Percentiles rank a stretch among this genome's conserved stretches.
These are phyloP conservation scores for Petromus typicus DNA, from an alignment of 2,113 vertebrate genomes.

Conservation along the genomic window DNA sequence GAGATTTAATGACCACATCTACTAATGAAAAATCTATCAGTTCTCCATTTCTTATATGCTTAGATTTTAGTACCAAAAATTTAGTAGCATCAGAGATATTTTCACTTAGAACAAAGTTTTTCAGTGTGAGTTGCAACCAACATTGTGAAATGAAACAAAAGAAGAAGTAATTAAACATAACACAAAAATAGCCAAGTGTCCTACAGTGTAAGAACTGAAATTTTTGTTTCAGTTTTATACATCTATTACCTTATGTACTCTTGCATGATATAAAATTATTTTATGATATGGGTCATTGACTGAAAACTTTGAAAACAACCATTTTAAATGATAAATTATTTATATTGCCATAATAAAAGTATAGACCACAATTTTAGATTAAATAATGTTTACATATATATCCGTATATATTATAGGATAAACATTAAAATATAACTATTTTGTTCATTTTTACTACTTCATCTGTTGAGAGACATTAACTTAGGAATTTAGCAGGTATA, in stretches of 20 bases:
- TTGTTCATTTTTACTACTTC: constrained; percentile 9
- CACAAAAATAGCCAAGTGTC: background rate
- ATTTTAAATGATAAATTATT: constrained; percentile 2
- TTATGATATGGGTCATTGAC: background rate
- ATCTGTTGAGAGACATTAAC: constrained; percentile 34
- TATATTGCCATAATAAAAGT: constrained; percentile 43
- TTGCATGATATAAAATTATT: background rate
- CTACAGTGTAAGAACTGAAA: background rate
- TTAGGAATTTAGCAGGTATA: constrained; percentile 36
- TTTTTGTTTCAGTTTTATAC: background rate
- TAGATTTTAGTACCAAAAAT: background rate
- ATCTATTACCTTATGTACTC: background rate
- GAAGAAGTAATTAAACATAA: background rate
- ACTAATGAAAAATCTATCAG: background rate
- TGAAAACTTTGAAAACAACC: constrained; percentile 39
- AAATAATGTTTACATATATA: constrained; percentile 16
- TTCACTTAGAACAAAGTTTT: constrained; percentile 24
- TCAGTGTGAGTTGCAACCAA: background rate
- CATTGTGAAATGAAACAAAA: constrained; percentile 13
- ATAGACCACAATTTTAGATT: constrained; percentile 21
- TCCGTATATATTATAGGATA: background rate
- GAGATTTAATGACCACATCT: background rate
- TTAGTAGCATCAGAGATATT: background rate
- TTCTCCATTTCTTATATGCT: background rate
- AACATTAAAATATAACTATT: constrained; percentile 13